Evolutionary conservation across 1,140 invertebrate genomes (phyloP), one percentile per base, ranked within the genome.

Genomic region (Drosophila miranda): DNA sequence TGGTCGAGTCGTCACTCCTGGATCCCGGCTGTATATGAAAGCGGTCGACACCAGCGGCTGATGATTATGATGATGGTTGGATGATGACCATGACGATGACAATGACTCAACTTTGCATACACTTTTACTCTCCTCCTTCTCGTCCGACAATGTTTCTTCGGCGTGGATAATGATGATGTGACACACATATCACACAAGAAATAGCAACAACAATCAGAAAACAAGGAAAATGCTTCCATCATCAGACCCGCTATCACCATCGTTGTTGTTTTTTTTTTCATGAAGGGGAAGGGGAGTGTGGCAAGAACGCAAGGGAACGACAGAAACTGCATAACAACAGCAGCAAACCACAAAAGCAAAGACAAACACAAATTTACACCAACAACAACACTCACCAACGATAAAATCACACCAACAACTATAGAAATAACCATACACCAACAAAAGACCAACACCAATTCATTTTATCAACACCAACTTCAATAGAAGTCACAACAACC

Each of bases 31-130:
- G 16, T 38, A 38, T 5, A 13, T 5, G 8, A 1, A 3, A 1
- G 28, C 38, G 58, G 49, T 44, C 11, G 9, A 50, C 75, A 34
- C 23, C 49, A 55, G 54, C 30, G 42, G 34, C 21, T 68, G 64
- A 48, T 23, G 43, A 34, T 34, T 16, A 43, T 13, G 56, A 67
- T 30, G 16, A 45, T 7, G 26, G 26, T 16, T 23, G 7, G 46
- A 63, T 30, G 16, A 38, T 21, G 42, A 38, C 23, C 55, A 46
- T 57, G 38, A 61, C 52, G 50, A 51, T 58, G 53, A 26, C 46
- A n/a, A 8, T 16, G 42, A 38, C 78, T 62, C 78, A 67, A 76
- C 71, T 52, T 48, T 70, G 53, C 52, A 44, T 60, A 60, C 19
- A 30, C 34, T 38, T 38, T 3, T 38, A 38, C 11, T 11, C 34